Percentiles rank a stretch among this genome's conserved stretches.
Conservation (phyloP, 2,797 vertebrate species). For the Tapirus indicus region DNA sequence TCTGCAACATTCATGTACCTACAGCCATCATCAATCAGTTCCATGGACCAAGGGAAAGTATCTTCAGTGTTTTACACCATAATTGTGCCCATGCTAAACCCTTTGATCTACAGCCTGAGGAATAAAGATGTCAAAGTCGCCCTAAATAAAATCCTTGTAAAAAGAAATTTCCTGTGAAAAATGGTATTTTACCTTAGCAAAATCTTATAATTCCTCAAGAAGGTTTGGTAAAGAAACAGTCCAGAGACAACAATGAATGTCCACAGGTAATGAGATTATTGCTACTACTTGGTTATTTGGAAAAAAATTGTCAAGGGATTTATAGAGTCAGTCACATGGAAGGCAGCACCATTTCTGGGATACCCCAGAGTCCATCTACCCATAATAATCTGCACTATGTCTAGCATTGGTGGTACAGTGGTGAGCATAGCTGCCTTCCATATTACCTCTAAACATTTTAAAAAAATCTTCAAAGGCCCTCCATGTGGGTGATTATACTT, state of each 20-base stretch:
- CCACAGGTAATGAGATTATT: neutral
- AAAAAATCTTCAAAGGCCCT: neutral
- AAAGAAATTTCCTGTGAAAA: neutral
- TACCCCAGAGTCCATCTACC: neutral
- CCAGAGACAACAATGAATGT: neutral
- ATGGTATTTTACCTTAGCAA: neutral
- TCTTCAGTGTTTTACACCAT: slow-evolving; percentile 62
- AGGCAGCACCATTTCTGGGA: neutral
- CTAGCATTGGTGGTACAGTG: slow-evolving; percentile 89
- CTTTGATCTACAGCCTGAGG: slow-evolving; percentile 31
- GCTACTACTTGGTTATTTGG: neutral
- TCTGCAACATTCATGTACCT: slow-evolving; percentile 50
- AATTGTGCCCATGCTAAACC: slow-evolving; percentile 57
- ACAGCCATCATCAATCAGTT: slow-evolving; percentile 36
- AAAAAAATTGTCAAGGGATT: neutral
- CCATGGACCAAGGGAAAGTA: slow-evolving; percentile 47
- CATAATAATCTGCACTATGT: too few species aligned
- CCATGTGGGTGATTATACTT: neutral
- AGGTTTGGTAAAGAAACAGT: neutral
- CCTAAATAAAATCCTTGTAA: neutral
- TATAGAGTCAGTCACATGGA: too few species aligned
- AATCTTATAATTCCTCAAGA: neutral
- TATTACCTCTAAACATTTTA: neutral
- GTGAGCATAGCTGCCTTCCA: slow-evolving; percentile 91
- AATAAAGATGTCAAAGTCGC: slow-evolving; percentile 58